Percentiles rank a stretch among this genome's conserved stretches.
Evolutionary conservation across 2,113 vertebrate species (phyloP).

Genomic region (Anser cygnoides): DNA sequence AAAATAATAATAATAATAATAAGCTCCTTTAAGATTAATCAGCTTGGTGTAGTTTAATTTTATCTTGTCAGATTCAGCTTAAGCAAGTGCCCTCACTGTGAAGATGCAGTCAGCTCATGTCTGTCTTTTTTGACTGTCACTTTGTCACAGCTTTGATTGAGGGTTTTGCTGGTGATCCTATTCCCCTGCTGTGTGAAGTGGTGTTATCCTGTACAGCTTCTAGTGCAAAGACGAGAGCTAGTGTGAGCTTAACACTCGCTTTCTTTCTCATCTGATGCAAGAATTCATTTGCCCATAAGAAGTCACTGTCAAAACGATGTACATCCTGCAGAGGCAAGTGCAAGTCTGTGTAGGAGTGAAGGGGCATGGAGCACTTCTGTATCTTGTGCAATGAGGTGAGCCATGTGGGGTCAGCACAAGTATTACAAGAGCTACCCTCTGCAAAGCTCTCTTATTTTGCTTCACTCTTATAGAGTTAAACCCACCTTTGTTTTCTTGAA

Average conservation of each 20-base stretch:
- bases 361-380: background rate
- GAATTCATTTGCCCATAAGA: background rate
- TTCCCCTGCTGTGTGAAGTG: background rate
- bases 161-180: conserved; percentile 6
- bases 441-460: background rate
- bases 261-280: background rate
- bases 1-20: background rate
- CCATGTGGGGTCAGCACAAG: background rate
- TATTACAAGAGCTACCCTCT: background rate
- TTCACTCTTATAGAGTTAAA: background rate
- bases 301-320: background rate
- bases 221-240: background rate
- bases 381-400: background rate
- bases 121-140: conserved; percentile 23
- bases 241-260: background rate
- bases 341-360: background rate
- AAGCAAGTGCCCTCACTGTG: background rate
- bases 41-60: background rate
- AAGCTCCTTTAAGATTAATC: conserved; percentile 20
- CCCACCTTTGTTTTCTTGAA: background rate
- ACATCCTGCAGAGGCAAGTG: background rate
- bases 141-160: background rate
- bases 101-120: background rate
- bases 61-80: background rate
- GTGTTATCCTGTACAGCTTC: background rate